Evolutionary conservation across 2,797 vertebrate species (phyloP), one percentile per base, ranked within the genome.

Genomic region (Anguilla pacifica): DNA sequence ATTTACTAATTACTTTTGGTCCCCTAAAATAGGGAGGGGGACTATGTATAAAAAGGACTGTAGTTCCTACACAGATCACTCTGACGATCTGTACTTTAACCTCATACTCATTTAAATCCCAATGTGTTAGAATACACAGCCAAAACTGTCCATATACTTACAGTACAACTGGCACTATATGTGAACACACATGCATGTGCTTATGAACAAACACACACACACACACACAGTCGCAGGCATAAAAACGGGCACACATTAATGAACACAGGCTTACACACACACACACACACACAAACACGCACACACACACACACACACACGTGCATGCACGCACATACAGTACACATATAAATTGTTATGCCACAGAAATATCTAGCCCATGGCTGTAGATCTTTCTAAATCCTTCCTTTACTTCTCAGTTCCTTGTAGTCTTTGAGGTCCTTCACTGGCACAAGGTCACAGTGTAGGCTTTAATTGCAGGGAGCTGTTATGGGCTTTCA

Each of bases 401-500:
- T 87, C 64, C 43, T n/a, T 64, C 49, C 22, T n/a, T 17, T 22
- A 79, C 92, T 92, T 87, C 91, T 84, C 55, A 88, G 61, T 87
- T 91, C 88, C 86, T 84, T 79, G 77, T 87, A 85, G 90, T 85
- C 90, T 91, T 86, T 35, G 86, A 91, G 93, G 95, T 96, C 96
- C 95, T 95, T 94, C 93, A 92, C 89, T 92, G 93, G 93, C 95
- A 95, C 90, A 96, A 96, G 96, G 96, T 95, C 96, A 95, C 92
- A 91, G 94, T 93, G 94, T 94, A 97, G 96, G 94, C 96, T 97
- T 97, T 96, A 97, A 96, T 97, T 96, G 95, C 95, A 92, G 95
- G 94, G 93, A 93, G 93, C 95, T 94, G 93, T 92, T 95, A 93
- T 94, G 94, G 95, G 93, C 94, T 96, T 95, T 95, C 90, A 70